Evolutionary conservation across 2,113 vertebrate species (phyloP).

Genomic region (Salminus brasiliensis): DNA sequence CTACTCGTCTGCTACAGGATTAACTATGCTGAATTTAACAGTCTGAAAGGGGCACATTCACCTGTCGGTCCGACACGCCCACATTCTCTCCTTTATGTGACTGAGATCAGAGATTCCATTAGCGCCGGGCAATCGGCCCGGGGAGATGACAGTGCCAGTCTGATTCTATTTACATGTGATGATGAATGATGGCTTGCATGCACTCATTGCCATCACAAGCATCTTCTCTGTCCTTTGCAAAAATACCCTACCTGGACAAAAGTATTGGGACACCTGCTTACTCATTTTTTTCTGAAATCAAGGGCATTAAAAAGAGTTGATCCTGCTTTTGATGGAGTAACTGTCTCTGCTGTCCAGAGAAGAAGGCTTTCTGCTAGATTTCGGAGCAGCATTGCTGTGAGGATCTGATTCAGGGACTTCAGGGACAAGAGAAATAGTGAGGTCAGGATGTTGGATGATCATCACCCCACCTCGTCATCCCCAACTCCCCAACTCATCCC

Average conservation of each 20-base stretch:
- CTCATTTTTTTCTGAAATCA: no score
- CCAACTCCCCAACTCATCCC: no score
- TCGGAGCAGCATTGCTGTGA: no score
- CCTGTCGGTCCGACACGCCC: neutral
- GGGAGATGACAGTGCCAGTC: neutral
- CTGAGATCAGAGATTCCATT: neutral
- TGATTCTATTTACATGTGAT: neutral
- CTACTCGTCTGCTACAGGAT: constrained; percentile 7
- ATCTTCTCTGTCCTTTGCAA: neutral
- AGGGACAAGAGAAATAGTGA: no score
- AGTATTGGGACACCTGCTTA: no score
- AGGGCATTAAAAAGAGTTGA: no score
- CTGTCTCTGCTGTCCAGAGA: no score
- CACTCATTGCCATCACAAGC: neutral
- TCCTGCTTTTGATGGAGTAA: no score
- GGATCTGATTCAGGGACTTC: no score
- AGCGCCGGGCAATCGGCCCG: constrained; percentile 10
- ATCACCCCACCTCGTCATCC: no score
- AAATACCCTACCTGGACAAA: neutral
- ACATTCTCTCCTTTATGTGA: neutral
- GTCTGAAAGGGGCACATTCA: neutral
- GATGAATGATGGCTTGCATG: neutral
- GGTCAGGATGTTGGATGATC: no score
- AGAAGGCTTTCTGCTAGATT: no score
- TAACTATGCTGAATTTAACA: constrained; percentile 4